These are phyloP conservation scores for Erethizon dorsatum DNA, from an alignment of 2,797 vertebrate genomes.

Conservation along the genomic window DNA sequence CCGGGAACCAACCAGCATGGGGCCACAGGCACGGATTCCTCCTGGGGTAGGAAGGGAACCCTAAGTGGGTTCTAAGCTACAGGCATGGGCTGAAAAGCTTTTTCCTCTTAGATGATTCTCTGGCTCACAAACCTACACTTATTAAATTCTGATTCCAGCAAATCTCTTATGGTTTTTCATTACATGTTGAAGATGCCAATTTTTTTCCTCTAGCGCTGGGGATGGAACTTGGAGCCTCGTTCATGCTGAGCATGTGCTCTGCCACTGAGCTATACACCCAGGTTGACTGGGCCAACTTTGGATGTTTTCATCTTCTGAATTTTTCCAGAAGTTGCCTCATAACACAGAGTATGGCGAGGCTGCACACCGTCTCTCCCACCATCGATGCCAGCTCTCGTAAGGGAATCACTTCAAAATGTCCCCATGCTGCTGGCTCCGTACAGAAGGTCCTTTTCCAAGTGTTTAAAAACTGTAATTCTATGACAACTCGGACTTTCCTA, in stretches of 20 bases:
- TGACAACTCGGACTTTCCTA: not conserved
- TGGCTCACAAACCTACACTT: not conserved
- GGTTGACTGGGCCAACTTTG: too few relatives aligned
- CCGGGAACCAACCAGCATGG: too few relatives aligned
- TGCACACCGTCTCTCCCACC: accelerated
- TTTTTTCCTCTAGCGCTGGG: not conserved
- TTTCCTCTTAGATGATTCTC: not conserved
- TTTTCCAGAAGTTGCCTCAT: not conserved
- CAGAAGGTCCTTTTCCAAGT: not conserved
- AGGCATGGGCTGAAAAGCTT: not conserved
- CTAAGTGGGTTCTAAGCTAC: too few relatives aligned
- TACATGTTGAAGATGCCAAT: not conserved
- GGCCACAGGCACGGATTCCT: not conserved
- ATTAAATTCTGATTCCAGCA: not conserved
- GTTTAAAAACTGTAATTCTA: not conserved
- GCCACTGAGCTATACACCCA: not conserved
- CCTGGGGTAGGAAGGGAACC: not conserved
- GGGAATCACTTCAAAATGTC: not conserved
- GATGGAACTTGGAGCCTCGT: not conserved
- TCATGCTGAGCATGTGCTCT: not conserved
- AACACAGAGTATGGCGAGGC: accelerated
- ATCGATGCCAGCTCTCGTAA: accelerated
- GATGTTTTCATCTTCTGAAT: not conserved
- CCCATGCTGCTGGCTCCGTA: not conserved
- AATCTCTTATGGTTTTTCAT: not conserved